Conservation (phyloP, 1,140 invertebrate genomes). For the Penaeus japonicus region DNA sequence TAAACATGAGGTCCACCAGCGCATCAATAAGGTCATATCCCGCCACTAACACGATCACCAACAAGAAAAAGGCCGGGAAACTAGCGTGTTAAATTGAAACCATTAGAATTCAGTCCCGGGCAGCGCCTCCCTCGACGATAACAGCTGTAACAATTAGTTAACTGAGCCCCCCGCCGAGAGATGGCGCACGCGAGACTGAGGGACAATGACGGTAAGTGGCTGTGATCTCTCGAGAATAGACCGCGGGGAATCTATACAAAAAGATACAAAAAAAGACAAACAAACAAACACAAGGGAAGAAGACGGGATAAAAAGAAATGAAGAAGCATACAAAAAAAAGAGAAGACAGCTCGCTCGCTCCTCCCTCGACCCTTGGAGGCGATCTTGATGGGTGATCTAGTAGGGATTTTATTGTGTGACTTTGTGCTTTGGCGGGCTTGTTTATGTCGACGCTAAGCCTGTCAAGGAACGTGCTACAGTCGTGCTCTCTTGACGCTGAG, state of each 20-base stretch:
- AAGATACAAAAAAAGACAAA: neutral
- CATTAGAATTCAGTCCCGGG: conserved; percentile 26
- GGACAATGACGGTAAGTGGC: neutral
- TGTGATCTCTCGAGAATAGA: neutral
- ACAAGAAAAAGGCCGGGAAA: neutral
- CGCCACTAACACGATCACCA: neutral
- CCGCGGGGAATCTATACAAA: neutral
- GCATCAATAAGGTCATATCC: too few relatives aligned
- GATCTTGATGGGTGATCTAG: too few relatives aligned
- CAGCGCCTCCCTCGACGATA: conserved; percentile 30
- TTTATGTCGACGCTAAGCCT: too few relatives aligned
- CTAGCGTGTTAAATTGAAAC: conserved; percentile 38
- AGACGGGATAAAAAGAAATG: neutral
- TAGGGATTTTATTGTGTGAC: too few relatives aligned
- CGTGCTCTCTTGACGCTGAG: too few relatives aligned
- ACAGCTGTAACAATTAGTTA: conserved; percentile 37
- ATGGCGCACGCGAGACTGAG: neutral
- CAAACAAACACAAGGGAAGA: neutral
- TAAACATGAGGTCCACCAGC: too few relatives aligned
- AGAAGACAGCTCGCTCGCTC: neutral
- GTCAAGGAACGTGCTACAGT: too few relatives aligned
- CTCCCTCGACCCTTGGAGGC: too few relatives aligned
- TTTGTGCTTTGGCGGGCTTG: too few relatives aligned
- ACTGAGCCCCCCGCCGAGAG: conserved; percentile 18
- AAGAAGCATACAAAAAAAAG: neutral